These are phyloP conservation scores for Plagodis dolabraria DNA, from an alignment of 2,888 invertebrate species.

Conservation along the genomic window DNA sequence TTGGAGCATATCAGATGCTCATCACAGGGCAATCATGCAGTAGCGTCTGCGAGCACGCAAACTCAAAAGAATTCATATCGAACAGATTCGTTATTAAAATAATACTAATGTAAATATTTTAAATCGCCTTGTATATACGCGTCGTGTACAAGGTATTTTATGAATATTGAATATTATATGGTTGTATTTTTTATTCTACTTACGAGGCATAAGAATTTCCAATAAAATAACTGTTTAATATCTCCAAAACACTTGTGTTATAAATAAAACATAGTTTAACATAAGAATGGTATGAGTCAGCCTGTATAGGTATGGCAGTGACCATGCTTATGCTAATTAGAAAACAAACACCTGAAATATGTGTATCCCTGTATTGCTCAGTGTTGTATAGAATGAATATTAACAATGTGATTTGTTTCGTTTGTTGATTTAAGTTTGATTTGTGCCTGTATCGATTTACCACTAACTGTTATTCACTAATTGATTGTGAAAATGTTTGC, in stretches of 20 bases:
- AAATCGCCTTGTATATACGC: too few species aligned
- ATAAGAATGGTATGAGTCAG: conserved; percentile 56
- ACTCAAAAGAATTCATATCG: too few species aligned
- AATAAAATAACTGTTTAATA: conserved; percentile 43
- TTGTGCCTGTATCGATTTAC: conserved; percentile 41
- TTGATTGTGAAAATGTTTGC: conserved; percentile 44
- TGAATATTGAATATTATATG: not conserved
- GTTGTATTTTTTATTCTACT: conserved; percentile 1
- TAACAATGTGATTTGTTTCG: conserved; percentile 33
- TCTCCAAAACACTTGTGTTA: conserved; percentile 30
- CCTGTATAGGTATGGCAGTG: conserved; percentile 46
- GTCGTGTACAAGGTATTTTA: conserved; percentile 2
- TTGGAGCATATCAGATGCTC: too few species aligned
- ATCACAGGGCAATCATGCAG: too few species aligned
- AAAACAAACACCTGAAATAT: conserved; percentile 38
- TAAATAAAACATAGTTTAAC: conserved; percentile 52
- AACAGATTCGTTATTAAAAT: not conserved
- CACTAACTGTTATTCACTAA: conserved; percentile 52
- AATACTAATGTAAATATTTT: not conserved
- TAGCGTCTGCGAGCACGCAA: too few species aligned
- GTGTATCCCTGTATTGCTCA: conserved; percentile 28
- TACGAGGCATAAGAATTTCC: conserved; percentile 49
- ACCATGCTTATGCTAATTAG: conserved; percentile 44
- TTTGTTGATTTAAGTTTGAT: conserved; percentile 34
- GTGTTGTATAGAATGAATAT: conserved; percentile 27